These are phyloP conservation scores for Nymphicus hollandicus DNA, from an alignment of 2,113 vertebrate species.

Conservation along the genomic window DNA sequence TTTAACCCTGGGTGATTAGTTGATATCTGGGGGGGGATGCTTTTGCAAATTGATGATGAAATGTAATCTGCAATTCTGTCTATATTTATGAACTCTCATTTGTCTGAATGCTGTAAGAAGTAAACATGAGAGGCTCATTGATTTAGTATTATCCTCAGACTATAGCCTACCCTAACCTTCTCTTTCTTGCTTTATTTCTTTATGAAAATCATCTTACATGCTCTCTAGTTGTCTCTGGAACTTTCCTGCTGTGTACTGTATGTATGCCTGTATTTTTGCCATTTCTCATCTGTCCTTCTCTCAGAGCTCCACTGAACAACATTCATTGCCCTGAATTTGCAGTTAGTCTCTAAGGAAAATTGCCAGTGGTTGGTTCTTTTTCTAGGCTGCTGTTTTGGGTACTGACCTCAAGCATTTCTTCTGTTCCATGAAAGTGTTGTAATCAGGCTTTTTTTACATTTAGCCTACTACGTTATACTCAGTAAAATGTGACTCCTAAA, in stretches of 20 bases:
- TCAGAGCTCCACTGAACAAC: background rate
- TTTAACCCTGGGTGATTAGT: background rate
- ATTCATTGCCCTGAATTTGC: background rate
- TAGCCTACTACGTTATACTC: background rate
- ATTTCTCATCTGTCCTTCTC: background rate
- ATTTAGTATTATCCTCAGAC: background rate
- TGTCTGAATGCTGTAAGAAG: background rate
- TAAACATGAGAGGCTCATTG: background rate
- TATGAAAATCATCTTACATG: background rate
- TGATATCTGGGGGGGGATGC: background rate
- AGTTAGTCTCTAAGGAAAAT: background rate
- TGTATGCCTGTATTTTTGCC: background rate
- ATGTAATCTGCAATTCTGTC: background rate
- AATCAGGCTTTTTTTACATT: slow-evolving; percentile 16
- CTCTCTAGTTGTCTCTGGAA: background rate
- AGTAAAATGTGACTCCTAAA: background rate
- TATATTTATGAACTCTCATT: background rate
- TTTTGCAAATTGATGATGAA: background rate
- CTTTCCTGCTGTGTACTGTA: background rate
- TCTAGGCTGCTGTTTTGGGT: background rate
- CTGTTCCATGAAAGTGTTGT: background rate
- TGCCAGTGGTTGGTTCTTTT: background rate
- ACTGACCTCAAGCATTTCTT: background rate
- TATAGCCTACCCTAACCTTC: background rate
- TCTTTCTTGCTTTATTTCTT: slow-evolving; percentile 10